A percentile compares a stretch with the other conserved stretches of the same genome.
phyloP scores from a whole-genome alignment of 1,140 invertebrate genomes.

The Phortica variegata region DNA sequence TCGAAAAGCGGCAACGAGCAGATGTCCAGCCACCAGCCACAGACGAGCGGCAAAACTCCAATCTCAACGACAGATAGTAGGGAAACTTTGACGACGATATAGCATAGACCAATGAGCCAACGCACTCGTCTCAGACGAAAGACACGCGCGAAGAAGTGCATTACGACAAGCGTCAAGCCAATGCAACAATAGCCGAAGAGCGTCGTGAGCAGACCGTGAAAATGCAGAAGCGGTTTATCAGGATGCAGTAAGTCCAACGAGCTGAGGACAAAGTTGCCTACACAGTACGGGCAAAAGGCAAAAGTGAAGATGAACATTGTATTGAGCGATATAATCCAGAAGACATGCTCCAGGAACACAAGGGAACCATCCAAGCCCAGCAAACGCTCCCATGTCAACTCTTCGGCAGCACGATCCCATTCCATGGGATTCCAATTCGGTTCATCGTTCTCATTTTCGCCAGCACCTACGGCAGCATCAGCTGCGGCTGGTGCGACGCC shows the following conservation, averaged over 20 bases:
- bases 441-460: conserved; percentile 66
- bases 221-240: conserved; percentile 75
- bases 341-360: conserved; percentile 96
- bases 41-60: conserved; percentile 92
- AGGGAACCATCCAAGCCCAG: conserved; percentile 95
- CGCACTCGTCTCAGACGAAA: conserved; percentile 78
- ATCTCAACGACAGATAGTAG: conserved; percentile 92
- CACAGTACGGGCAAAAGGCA: conserved; percentile 95
- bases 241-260: conserved; percentile 75
- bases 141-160: conserved; percentile 77
- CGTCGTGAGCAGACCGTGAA: conserved; percentile 91
- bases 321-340: conserved; percentile 98
- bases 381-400: conserved; percentile 96
- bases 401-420: conserved; percentile 96
- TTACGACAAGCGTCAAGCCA: conserved; percentile 76
- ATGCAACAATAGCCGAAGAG: conserved; percentile 91
- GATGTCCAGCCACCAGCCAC: conserved; percentile 99
- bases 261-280: conserved; percentile 82
- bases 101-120: conserved; percentile 88
- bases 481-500: conserved; percentile 3
- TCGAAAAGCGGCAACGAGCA: conserved; percentile 96
- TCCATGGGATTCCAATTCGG: conserved; percentile 98
- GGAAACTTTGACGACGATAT: conserved; percentile 96
- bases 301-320: conserved; percentile 93
- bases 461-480: conserved; percentile 44